Evolutionary conservation across 2,888 invertebrate species (phyloP), one percentile per base, ranked within the genome.

Genomic region (Chrysolina haemoptera): DNA sequence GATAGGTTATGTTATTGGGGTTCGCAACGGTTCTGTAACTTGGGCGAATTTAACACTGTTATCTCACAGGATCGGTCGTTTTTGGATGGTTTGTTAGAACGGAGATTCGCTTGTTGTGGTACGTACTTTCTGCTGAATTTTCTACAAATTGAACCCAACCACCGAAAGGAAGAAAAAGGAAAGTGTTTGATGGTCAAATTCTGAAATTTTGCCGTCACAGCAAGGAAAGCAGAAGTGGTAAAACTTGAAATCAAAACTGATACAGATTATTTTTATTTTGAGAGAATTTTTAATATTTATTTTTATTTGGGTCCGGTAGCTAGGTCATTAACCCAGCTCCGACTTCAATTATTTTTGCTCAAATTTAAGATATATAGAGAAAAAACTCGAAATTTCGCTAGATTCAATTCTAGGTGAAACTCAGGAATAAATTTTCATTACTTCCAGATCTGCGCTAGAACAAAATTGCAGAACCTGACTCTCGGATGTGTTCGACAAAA

Each of bases 61-160:
- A 70, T 20, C 18, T 22, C 41, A 16, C n/a, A 68, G 79, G 76
- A 76, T 67, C 66, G 76, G 74, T 77, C 73, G 71, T 74, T 41
- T 50, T 8, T 69, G 76, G 67, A 68, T 68, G 75, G 71, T 72
- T 67, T 66, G 69, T 77, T 77, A 77, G 64, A 46, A 16, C 53
- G 11, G 65, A 14, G 46, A 62, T 75, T 63, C 69, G 67, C 66
- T 53, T 27, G n/a, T 27, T 62, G 62, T 55, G 68, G 71, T 74
- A 73, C 65, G 68, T 73, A 65, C 27, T 63, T 65, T 71, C 68
- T 64, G 22, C 48, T 64, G 64, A 74, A 59, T 67, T 67, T 41
- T 40, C 18, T 35, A 53, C 14, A 65, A 70, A 63, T 41, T 67
- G 76, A 79, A 81, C 78, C 81, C 80, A 81, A 81, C 80, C 81